Conservation (phyloP, 2,888 invertebrate species). For the Bombylius discolor region DNA sequence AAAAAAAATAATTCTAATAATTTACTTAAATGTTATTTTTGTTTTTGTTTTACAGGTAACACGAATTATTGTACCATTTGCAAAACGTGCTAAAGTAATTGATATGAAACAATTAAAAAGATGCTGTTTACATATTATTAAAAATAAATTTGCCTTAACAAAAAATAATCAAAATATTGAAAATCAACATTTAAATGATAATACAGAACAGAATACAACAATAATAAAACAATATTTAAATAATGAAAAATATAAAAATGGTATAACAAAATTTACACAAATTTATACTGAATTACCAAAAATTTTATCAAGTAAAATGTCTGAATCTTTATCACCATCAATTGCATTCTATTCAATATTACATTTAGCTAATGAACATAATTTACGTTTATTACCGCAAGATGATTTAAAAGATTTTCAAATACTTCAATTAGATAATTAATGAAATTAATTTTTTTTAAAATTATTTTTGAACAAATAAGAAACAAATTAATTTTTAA, state of each 20-base stretch:
- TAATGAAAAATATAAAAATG: slow-evolving; percentile 30
- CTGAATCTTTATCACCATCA: slow-evolving; percentile 60
- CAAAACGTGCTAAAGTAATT: slow-evolving; percentile 70
- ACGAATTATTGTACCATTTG: slow-evolving; percentile 64
- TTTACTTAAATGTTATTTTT: background rate
- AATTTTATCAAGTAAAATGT: slow-evolving; percentile 46
- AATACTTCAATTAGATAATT: slow-evolving; percentile 25
- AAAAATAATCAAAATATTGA: slow-evolving; percentile 8
- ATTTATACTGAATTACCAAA: slow-evolving; percentile 46
- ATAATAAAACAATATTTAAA: slow-evolving; percentile 15
- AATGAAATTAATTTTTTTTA: background rate
- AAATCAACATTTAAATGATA: slow-evolving; percentile 6
- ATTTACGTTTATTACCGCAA: slow-evolving; percentile 42
- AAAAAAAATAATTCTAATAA: too few relatives aligned
- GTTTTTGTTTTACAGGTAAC: slow-evolving; percentile 40
- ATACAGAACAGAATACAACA: slow-evolving; percentile 10
- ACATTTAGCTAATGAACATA: slow-evolving; percentile 74
- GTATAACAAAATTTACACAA: slow-evolving; percentile 41
- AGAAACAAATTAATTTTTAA: too few relatives aligned
- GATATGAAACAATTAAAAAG: slow-evolving; percentile 73
- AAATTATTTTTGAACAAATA: too few relatives aligned
- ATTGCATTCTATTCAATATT: slow-evolving; percentile 68
- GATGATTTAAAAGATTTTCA: slow-evolving; percentile 42
- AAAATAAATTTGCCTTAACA: slow-evolving; percentile 21
- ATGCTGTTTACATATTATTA: slow-evolving; percentile 57